Conservation (phyloP, 1,140 invertebrate genomes). For the Diachasmimorpha longicaudata region DNA sequence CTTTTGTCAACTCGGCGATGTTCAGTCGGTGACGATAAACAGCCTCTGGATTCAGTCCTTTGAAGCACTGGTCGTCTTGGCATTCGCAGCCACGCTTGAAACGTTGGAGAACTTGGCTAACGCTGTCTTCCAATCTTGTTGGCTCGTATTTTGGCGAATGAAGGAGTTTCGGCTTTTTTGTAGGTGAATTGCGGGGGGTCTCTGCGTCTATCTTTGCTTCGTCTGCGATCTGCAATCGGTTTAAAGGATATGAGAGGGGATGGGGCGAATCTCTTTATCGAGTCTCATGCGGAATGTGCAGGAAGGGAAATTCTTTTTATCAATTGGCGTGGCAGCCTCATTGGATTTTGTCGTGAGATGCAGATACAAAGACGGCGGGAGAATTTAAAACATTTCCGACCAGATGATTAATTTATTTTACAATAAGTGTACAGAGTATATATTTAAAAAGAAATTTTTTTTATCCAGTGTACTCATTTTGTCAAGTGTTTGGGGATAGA, state of each 20-base stretch:
- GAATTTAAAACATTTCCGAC: too few relatives aligned
- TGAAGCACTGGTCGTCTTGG: conserved; percentile 76
- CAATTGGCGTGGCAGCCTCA: too few relatives aligned
- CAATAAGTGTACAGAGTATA: too few relatives aligned
- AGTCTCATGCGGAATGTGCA: too few relatives aligned
- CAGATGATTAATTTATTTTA: too few relatives aligned
- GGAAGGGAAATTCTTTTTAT: too few relatives aligned
- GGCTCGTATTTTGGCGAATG: conserved; percentile 60
- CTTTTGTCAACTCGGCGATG: conserved; percentile 79
- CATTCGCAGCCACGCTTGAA: conserved; percentile 78
- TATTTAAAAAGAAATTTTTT: too few relatives aligned
- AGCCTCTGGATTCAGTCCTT: conserved; percentile 72
- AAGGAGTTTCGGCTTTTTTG: conserved; percentile 61
- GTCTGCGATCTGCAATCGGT: not conserved
- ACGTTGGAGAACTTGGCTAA: conserved; percentile 70
- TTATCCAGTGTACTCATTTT: too few relatives aligned
- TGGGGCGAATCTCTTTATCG: too few relatives aligned
- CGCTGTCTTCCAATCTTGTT: conserved; percentile 66
- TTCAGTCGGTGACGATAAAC: conserved; percentile 79
- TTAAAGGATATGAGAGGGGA: not conserved
- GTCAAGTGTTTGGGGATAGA: too few relatives aligned
- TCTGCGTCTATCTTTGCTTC: conserved; percentile 30
- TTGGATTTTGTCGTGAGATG: too few relatives aligned
- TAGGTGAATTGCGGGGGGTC: conserved; percentile 24
- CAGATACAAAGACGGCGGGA: too few relatives aligned